A percentile compares a stretch with the other conserved stretches of the same genome.
Conservation (phyloP, 2,797 vertebrate genomes). For the Phylloscopus collybita region DNA sequence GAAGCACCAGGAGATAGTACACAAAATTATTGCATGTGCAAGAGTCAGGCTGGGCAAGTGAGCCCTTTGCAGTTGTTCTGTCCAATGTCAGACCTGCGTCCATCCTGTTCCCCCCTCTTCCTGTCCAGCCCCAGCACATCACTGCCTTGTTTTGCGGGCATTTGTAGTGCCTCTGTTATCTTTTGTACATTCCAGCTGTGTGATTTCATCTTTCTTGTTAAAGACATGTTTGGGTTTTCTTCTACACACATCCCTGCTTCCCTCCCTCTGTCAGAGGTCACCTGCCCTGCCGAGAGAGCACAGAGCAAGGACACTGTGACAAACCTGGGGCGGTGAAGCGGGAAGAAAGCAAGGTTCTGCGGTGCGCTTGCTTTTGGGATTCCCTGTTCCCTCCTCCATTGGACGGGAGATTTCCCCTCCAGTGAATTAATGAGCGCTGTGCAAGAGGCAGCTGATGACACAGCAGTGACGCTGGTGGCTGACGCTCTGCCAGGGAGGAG, state of each 20-base stretch:
- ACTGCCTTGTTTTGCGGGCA: not conserved
- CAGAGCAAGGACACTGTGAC: accelerated
- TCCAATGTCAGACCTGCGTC: not conserved
- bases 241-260: not conserved
- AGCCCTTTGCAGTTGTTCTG: not conserved
- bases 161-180: not conserved
- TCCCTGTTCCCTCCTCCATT: not conserved
- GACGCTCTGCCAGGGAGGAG: not conserved
- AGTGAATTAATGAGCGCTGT: accelerated
- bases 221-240: not conserved
- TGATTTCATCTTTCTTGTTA: not conserved
- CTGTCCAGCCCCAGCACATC: accelerated
- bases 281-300: not conserved
- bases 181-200: not conserved
- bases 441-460: not conserved
- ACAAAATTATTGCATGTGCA: not conserved
- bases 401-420: not conserved
- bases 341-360: accelerated
- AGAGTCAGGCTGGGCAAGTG: not conserved
- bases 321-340: accelerated
- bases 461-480: accelerated
- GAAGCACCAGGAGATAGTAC: not conserved
- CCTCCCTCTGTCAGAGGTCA: not conserved
- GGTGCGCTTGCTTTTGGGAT: not conserved
- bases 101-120: not conserved